Evolutionary conservation across 2,888 invertebrate genomes (phyloP).

Genomic region (Nezara viridula): DNA sequence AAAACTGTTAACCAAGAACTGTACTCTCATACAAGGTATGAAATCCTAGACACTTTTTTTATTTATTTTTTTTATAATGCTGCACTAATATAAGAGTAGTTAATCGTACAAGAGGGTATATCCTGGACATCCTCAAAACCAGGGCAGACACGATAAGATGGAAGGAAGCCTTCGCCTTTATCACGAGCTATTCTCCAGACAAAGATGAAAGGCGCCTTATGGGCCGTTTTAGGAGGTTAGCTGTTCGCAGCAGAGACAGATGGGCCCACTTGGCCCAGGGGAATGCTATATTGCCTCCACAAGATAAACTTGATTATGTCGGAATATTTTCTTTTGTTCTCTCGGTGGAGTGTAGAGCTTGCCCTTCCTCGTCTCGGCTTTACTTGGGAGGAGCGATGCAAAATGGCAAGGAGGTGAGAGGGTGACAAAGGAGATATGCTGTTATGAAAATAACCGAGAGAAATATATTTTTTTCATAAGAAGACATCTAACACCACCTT

Average conservation of each 20-base stretch:
- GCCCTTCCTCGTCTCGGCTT: background rate
- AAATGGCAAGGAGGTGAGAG: background rate
- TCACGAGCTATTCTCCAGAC: background rate
- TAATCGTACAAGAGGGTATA: background rate
- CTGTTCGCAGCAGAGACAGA: conserved; percentile 4
- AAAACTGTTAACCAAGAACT: no score
- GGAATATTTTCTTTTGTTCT: background rate
- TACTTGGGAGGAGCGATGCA: background rate
- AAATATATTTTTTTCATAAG: background rate
- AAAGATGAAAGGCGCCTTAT: background rate
- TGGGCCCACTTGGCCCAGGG: background rate
- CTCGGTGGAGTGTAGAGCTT: background rate
- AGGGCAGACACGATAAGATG: background rate
- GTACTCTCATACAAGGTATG: no score
- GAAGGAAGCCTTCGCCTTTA: background rate
- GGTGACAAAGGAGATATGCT: background rate
- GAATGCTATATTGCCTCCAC: background rate
- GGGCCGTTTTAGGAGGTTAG: background rate
- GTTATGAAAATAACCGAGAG: background rate
- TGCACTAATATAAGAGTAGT: no score
- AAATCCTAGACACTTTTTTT: no score
- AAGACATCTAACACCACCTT: no score
- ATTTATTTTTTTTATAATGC: no score
- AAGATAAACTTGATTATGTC: conserved; percentile 17
- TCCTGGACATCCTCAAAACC: background rate